phyloP scores from a whole-genome alignment of 2,113 vertebrate genomes.

The Sceloporus undulatus region DNA sequence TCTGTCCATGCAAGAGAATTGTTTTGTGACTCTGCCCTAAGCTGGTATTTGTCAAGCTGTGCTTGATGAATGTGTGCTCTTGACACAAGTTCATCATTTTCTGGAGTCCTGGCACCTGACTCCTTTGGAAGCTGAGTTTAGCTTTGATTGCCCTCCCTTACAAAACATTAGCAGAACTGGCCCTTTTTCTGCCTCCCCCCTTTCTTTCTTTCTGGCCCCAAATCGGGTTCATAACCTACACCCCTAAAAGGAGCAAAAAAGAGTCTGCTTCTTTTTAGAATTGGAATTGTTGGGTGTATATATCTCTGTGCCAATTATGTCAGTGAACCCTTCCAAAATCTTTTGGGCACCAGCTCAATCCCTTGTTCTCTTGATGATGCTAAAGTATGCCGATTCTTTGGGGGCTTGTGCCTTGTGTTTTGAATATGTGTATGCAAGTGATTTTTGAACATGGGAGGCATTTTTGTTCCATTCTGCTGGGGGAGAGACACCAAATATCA shows the following conservation, averaged over 20 bases:
- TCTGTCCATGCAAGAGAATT: neutral
- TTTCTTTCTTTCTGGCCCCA: no score
- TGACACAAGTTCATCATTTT: neutral
- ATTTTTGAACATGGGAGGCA: conserved; percentile 16
- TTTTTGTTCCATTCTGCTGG: neutral
- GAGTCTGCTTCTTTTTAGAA: accelerated
- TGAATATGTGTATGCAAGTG: conserved; percentile 30
- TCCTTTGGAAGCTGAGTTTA: neutral
- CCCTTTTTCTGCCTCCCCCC: neutral
- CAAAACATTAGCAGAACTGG: neutral
- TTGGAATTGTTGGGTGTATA: accelerated
- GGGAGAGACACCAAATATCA: neutral
- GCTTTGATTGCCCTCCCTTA: neutral
- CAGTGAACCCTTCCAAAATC: neutral
- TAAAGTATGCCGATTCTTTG: conserved; percentile 42
- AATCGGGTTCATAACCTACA: neutral
- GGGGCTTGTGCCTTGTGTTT: conserved; percentile 28
- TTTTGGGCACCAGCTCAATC: accelerated
- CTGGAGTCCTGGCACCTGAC: neutral
- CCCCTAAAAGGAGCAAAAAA: accelerated
- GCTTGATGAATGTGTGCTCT: neutral
- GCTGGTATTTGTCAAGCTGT: no score
- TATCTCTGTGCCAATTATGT: neutral
- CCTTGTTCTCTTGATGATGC: neutral
- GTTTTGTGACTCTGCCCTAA: neutral